Percentiles rank a stretch among this genome's conserved stretches.
Conservation (phyloP, 1,140 invertebrate genomes). For the Apis florea region DNA sequence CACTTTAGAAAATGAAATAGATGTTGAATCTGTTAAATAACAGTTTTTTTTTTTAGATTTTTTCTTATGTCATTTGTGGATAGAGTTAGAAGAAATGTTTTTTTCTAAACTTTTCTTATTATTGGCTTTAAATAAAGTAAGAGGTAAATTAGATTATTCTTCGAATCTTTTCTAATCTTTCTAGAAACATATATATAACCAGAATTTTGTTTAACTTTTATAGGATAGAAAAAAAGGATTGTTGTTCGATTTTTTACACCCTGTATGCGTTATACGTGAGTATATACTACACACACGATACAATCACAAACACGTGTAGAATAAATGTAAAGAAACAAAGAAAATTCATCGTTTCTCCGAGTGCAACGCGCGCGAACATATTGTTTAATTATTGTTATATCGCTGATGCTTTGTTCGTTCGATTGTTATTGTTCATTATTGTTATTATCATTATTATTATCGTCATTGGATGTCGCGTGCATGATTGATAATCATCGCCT, state of each 20-base stretch:
- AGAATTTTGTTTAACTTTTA: too few species aligned
- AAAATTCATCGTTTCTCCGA: conserved; percentile 17
- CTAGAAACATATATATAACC: too few species aligned
- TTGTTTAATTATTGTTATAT: conserved; percentile 38
- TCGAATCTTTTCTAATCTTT: too few species aligned
- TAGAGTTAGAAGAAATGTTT: too few species aligned
- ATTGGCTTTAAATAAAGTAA: too few species aligned
- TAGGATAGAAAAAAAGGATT: neutral
- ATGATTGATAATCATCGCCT: conserved; percentile 21
- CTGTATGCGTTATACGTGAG: neutral
- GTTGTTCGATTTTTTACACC: neutral
- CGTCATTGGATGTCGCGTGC: conserved; percentile 36
- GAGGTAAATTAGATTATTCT: too few species aligned
- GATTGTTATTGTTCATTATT: conserved; percentile 59
- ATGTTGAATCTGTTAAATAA: too few species aligned
- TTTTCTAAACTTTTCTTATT: too few species aligned
- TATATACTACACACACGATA: neutral
- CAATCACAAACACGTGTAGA: conserved; percentile 28
- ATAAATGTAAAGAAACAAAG: conserved; percentile 54
- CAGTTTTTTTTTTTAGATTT: too few species aligned
- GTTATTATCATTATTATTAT: conserved; percentile 66
- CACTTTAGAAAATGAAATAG: too few species aligned
- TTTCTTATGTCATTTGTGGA: too few species aligned
- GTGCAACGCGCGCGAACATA: conserved; percentile 19
- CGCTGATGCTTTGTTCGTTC: conserved; percentile 32